These are phyloP conservation scores for Dinoponera quadriceps DNA, from an alignment of 1,140 invertebrate genomes.

Conservation along the genomic window DNA sequence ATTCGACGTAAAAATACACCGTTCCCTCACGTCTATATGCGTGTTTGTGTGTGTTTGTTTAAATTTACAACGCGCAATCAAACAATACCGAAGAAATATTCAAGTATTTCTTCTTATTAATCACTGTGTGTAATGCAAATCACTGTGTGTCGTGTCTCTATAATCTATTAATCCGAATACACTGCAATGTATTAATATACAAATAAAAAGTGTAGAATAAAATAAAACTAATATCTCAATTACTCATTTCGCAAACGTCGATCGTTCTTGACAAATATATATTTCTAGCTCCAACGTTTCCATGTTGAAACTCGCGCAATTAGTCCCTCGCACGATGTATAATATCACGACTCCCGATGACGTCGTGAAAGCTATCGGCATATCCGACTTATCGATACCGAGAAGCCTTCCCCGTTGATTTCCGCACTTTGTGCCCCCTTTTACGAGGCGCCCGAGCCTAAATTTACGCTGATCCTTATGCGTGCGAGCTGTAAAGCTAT, in stretches of 20 bases:
- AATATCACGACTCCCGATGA: background rate
- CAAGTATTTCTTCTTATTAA: background rate
- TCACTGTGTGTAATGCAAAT: background rate
- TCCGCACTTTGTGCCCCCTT: background rate
- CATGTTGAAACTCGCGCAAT: too few relatives aligned
- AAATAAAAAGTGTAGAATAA: too few relatives aligned
- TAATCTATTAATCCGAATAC: too few relatives aligned
- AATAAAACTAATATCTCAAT: too few relatives aligned
- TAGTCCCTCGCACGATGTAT: too few relatives aligned
- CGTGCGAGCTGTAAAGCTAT: background rate
- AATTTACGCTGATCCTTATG: constrained; percentile 1
- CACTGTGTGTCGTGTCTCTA: too few relatives aligned
- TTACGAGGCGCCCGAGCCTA: background rate
- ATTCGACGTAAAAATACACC: background rate
- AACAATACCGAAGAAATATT: background rate
- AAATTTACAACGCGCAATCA: background rate
- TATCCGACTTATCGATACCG: background rate
- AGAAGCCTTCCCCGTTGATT: background rate
- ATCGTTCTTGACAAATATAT: too few relatives aligned
- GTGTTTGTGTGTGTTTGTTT: background rate
- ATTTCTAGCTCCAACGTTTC: too few relatives aligned
- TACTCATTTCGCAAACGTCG: too few relatives aligned
- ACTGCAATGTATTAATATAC: too few relatives aligned
- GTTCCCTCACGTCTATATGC: background rate
- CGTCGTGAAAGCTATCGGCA: background rate